Evolutionary conservation across 2,113 vertebrate species (phyloP), one percentile per base, ranked within the genome.

Genomic region (Tychaedon coryphoeus): DNA sequence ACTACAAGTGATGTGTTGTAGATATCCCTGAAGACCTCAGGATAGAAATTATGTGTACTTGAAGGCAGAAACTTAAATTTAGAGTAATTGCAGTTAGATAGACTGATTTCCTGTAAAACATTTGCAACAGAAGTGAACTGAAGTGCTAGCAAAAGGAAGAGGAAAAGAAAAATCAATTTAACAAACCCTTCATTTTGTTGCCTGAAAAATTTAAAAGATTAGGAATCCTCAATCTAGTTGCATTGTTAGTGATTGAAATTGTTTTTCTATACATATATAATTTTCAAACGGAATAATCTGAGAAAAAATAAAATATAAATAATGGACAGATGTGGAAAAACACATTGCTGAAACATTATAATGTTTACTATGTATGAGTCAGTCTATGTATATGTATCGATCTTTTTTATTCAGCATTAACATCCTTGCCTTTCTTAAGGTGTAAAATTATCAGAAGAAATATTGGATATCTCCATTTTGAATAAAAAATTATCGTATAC

Each of bases 181-280:
- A 56, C 12, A 56, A 15, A n/a, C 2, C 2, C 8, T 25, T 31
- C 0, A 3, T 34, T 40, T 28, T 47, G 7, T 61, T 57, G 5
- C 3, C 22, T 38, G 36, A n/a, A 34, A 61, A 42, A 38, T 67
- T 42, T n/a, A 72, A 72, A 26, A 45, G 0, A 51, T 16, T 18
- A 22, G 36, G 13, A 45, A 10, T 34, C 6, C 4, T 76, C 8
- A 57, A 7, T 62, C n/a, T 64, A 72, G 12, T 60, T 36, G 2
- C 2, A 25, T 23, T 65, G 10, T 34, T 51, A 40, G 5, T 57
- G 77, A 61, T 20, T 73, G 28, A 57, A 31, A 70, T 43, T 43
- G 3, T 45, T 28, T 66, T 66, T 13, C 28, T 45, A 3, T 25
- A 72, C 2, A 26, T 19, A 11, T 9, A 14, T 34, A 26, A 77